Conservation (phyloP, 2,113 vertebrate genomes). For the Calyptomena viridis region DNA sequence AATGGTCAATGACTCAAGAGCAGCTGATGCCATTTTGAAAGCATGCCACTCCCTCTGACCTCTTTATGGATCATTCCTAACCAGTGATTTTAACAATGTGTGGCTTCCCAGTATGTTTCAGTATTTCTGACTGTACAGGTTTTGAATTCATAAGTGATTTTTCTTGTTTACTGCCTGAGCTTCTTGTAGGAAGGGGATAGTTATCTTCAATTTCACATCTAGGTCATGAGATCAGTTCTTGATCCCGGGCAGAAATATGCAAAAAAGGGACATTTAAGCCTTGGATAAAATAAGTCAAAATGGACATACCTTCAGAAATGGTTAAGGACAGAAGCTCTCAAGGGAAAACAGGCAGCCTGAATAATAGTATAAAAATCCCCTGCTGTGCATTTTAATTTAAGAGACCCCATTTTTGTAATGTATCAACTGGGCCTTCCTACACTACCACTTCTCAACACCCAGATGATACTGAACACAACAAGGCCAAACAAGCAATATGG, state of each 20-base stretch:
- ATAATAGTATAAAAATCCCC: neutral
- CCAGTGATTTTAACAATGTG: neutral
- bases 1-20: constrained; percentile 37
- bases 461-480: neutral
- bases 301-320: neutral
- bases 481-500: neutral
- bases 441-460: neutral
- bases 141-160: constrained; percentile 20
- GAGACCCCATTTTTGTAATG: neutral
- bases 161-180: neutral
- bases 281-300: neutral
- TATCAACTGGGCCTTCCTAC: neutral
- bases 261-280: neutral
- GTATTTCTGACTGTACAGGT: constrained; percentile 10
- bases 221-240: neutral
- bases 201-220: neutral
- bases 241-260: neutral
- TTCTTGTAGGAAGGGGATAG: neutral
- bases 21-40: constrained; percentile 48
- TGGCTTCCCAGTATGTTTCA: neutral
- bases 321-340: neutral
- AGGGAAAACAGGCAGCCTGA: neutral
- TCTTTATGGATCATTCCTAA: constrained; percentile 42
- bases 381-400: neutral
- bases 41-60: constrained; percentile 24